Evolutionary conservation across 2,888 invertebrate species (phyloP), one percentile per base, ranked within the genome.

Genomic region (Papilio elwesi): DNA sequence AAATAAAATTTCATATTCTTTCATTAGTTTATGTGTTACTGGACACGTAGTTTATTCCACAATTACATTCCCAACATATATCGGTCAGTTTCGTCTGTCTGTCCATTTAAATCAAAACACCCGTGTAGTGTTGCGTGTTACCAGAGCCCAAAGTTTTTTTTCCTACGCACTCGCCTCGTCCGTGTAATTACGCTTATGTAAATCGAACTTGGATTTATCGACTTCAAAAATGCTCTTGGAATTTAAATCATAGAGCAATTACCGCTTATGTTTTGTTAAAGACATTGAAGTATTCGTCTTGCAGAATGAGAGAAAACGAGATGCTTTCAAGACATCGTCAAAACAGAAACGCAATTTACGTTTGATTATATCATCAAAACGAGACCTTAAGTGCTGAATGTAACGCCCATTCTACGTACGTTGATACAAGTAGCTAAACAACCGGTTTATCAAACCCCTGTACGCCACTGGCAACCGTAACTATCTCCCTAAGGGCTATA

Each of bases 151-250:
- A 69, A 9, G 51, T 79, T 78, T 80, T 83, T 82, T 80, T 81
- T 78, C 77, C 71, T 78, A 77, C 78, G 15, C 57, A 15, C 65
- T 16, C 52, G 48, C 8, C 68, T 69, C 15, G 38, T 83, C 80
- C 83, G 79, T 82, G 81, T 82, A 80, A 92, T 91, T 91, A 90
- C 84, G 79, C 80, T 79, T 85, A 90, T 90, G 87, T 90, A 91
- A 91, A 92, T 90, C 89, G 88, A 87, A 87, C 15, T 85, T 87
- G 85, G 84, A 90, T 91, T 88, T 88, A 90, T 90, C 89, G 90
- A 85, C 80, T 74, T 81, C 81, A 81, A 86, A 83, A 81, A 84
- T 80, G 77, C 76, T 76, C 49, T 77, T 79, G 86, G 85, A 87
- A 86, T 87, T 80, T 83, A 80, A 85, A 83, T 82, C 83, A 85